Evolutionary conservation across 1,140 invertebrate genomes (phyloP), one percentile per base, ranked within the genome.

Genomic region (Nebria ingens): DNA sequence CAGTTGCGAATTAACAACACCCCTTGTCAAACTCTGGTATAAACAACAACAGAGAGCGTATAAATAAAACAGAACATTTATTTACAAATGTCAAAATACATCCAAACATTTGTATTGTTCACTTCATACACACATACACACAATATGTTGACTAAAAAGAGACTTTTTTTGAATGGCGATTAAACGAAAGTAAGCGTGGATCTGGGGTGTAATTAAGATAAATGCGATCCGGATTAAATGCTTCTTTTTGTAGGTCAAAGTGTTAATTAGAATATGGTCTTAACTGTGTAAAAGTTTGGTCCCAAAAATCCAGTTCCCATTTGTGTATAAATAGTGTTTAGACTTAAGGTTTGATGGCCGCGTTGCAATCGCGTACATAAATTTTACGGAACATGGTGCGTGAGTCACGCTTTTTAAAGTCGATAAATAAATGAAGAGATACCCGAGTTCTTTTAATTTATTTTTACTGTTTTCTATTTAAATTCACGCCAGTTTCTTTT

Each of bases 171-270:
- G n/a, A n/a, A n/a, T n/a, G n/a, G n/a, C n/a, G n/a, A n/a, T n/a
- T n/a, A n/a, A n/a, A n/a, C n/a, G n/a, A n/a, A n/a, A n/a, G n/a
- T n/a, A n/a, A n/a, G n/a, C n/a, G n/a, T n/a, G 38, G 40, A 21
- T 12, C 49, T 42, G 38, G 55, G 52, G 54, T 21, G 25, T 40
- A 53, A 51, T 23, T 21, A n/a, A 40, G 50, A 56, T 51, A 51
- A 55, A 25, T 58, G 55, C 55, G 52, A 58, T 54, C 52, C 52
- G 40, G 54, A 60, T 60, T 60, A 55, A 57, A 51, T 60, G 57
- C 59, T 53, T 58, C 53, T n/a, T n/a, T n/a, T n/a, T n/a, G 52
- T 42, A 55, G 56, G 38, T 58, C 57, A 60, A 55, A 55, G 57
- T 45, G 40, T 45, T 45, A 45, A 45, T 45, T 45, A 45, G 40